Conservation (phyloP, 2,113 vertebrate species). For the Rousettus leschenaultii region DNA sequence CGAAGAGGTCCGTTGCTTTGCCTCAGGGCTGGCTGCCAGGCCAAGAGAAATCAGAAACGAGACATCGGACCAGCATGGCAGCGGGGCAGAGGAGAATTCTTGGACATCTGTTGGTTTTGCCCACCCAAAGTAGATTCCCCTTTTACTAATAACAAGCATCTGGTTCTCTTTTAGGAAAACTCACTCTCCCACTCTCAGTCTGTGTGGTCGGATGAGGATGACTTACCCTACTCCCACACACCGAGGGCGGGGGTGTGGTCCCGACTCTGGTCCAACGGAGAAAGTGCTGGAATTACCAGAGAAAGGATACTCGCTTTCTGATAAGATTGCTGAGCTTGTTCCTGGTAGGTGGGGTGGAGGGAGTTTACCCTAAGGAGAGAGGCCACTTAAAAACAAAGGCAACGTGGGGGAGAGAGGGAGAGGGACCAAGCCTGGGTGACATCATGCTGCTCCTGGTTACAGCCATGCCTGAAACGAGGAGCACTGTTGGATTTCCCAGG, state of each 20-base stretch:
- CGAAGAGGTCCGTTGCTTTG: neutral
- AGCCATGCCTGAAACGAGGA: neutral
- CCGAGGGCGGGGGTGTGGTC: neutral
- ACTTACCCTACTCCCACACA: too few species aligned
- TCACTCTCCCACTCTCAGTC: neutral
- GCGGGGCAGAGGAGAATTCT: accelerated
- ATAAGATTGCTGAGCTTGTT: neutral
- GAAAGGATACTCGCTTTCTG: neutral
- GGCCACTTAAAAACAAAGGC: neutral
- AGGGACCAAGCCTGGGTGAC: neutral
- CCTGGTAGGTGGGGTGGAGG: too few species aligned
- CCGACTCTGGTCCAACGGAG: neutral
- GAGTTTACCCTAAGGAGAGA: neutral
- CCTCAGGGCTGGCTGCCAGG: neutral
- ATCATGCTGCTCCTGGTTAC: too few species aligned
- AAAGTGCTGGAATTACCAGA: neutral
- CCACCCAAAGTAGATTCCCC: neutral
- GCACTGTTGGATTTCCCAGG: accelerated
- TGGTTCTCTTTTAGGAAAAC: neutral
- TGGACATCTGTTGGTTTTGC: neutral
- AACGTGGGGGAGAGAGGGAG: accelerated
- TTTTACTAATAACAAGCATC: neutral
- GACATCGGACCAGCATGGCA: neutral
- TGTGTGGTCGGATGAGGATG: neutral
- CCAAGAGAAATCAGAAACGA: neutral